Base-by-base conservation (phyloP, 1,140 invertebrate genomes). In the Trachelipus rathkii region DNA sequence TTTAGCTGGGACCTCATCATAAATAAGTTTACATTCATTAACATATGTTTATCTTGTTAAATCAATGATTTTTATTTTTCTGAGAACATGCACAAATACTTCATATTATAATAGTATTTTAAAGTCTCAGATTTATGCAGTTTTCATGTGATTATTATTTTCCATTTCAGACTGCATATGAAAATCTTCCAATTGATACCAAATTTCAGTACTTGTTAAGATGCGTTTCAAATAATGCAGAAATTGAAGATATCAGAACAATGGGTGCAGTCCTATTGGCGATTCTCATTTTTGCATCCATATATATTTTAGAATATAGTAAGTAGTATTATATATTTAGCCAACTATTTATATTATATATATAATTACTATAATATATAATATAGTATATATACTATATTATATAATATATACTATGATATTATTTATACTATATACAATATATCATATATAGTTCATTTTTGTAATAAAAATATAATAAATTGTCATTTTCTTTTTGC, bases 261-360 rank as follows among this genome's bases (percentile, higher is more conserved):
- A 92, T 97, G 87, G 91, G 94, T 10, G 92, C 95, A 19, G 95
- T 99, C 11, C 86, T 99, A 68, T 86, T 99, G 97, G 44, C 88
- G 96, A 71, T 85, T 98, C 4, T n/a, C n/a, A n/a, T n/a, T n/a
- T 92, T 99, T 82, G 91, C 94, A 45, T 90, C 90, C 68, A 93
- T n/a, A n/a, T n/a, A n/a, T n/a, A 96, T 80, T 98, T 97, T 84
- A 89, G 93, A 97, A 24, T 97, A 93, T 86, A 89, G 92, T 8
- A 89, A 84, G 90, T 91, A 82, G 82, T 82, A 74, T 68, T n/a
- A n/a, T n/a, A n/a, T n/a, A n/a, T n/a, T n/a, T n/a, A n/a, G n/a
- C n/a, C n/a, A n/a, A n/a, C n/a, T n/a, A 77, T 69, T 5, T 44
- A 24, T 76, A 33, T 76, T 66, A 19, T 44, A 44, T 72, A 78